These are phyloP conservation scores for Toxotes chatareus DNA, from an alignment of 2,113 vertebrate species.

Conservation along the genomic window DNA sequence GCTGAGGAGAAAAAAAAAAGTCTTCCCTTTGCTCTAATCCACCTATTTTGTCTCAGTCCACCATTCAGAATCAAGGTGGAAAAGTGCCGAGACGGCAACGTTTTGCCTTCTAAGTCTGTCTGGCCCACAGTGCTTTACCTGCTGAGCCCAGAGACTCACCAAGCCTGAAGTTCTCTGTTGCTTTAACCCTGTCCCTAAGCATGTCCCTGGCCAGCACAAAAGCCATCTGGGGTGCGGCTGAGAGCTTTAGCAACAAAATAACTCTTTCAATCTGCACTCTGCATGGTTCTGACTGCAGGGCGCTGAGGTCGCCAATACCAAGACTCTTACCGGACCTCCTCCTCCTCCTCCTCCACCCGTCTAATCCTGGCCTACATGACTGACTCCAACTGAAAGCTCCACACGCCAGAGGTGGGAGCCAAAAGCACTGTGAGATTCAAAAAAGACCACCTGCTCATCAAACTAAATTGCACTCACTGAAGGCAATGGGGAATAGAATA, in stretches of 20 bases:
- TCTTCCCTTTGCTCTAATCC: slow-evolving; percentile 49
- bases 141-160: slow-evolving; percentile 67
- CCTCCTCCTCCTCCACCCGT: slow-evolving; percentile 45
- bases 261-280: slow-evolving; percentile 76
- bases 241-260: slow-evolving; percentile 78
- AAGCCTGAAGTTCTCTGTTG: slow-evolving; percentile 58
- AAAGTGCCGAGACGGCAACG: slow-evolving; percentile 51
- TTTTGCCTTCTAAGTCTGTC: slow-evolving; percentile 52
- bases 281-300: slow-evolving; percentile 74
- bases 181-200: slow-evolving; percentile 64
- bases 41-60: slow-evolving; percentile 48
- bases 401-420: slow-evolving; percentile 75
- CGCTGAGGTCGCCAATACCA: slow-evolving; percentile 61
- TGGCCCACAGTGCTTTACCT: slow-evolving; percentile 62
- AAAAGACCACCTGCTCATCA: slow-evolving; percentile 83
- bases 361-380: slow-evolving; percentile 81
- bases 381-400: slow-evolving; percentile 75
- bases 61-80: slow-evolving; percentile 53
- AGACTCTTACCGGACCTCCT: slow-evolving; percentile 59
- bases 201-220: slow-evolving; percentile 69
- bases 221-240: slow-evolving; percentile 76
- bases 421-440: slow-evolving; percentile 71
- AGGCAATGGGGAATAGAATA: slow-evolving; percentile 52
- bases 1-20: slow-evolving; percentile 30
- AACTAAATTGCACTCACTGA: slow-evolving; percentile 80